Conservation (phyloP, 1,140 invertebrate genomes). For the Drosophila triauraria region DNA sequence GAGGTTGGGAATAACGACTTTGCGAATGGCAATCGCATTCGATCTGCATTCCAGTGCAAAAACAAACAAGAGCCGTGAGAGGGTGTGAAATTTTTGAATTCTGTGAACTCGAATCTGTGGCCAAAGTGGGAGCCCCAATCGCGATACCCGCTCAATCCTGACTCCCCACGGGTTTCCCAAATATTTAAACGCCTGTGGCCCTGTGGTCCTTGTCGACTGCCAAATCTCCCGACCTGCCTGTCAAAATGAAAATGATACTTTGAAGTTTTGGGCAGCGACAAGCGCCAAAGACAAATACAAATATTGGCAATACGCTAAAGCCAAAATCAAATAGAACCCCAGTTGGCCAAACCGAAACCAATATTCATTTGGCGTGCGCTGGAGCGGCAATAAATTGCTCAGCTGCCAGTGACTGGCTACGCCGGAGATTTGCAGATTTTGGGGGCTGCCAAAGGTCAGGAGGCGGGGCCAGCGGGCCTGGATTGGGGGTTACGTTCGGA, state of each 20-base stretch:
- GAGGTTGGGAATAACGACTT: conserved; percentile 14
- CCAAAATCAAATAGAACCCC: conserved; percentile 75
- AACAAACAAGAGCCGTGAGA: conserved; percentile 38
- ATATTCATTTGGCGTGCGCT: conserved; percentile 76
- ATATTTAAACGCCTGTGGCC: conserved; percentile 36
- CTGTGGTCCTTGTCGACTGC: background rate
- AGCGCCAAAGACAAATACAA: conserved; percentile 72
- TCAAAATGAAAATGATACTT: conserved; percentile 74
- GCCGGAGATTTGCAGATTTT: conserved; percentile 38
- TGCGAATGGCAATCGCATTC: conserved; percentile 19
- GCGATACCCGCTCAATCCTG: too few species aligned
- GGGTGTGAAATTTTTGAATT: conserved; percentile 59
- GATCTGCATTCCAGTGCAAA: conserved; percentile 33
- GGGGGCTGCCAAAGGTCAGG: conserved; percentile 11
- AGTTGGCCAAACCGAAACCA: conserved; percentile 61
- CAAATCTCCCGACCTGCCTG: conserved; percentile 17
- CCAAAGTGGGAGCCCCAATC: background rate
- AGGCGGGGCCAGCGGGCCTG: background rate
- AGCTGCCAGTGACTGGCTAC: conserved; percentile 50
- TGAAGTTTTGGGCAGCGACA: conserved; percentile 63
- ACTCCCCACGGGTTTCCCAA: conserved; percentile 6
- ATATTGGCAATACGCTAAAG: conserved; percentile 79
- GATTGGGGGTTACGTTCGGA: conserved; percentile 6
- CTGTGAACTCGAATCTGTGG: conserved; percentile 20
- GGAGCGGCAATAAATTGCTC: conserved; percentile 76